Evolutionary conservation across 1,140 invertebrate species (phyloP).

Genomic region (Nebria ingens): DNA sequence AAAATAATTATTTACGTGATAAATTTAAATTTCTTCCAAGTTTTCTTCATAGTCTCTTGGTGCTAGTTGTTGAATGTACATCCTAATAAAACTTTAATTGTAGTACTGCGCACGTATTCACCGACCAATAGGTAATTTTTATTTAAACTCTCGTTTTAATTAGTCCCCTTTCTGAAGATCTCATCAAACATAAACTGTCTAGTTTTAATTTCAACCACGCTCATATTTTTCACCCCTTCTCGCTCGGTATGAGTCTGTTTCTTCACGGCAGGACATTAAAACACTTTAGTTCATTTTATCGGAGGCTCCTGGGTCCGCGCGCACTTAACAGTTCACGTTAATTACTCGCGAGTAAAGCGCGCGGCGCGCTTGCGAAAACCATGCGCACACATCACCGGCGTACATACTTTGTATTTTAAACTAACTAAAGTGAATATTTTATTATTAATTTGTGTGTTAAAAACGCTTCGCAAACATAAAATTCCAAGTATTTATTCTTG

Average conservation of each 20-base stretch:
- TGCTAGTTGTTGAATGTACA: not conserved
- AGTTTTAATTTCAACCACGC: not conserved
- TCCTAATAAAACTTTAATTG: slow-evolving; percentile 8
- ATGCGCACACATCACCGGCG: not conserved
- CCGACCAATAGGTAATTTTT: not conserved
- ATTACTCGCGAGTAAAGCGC: not conserved
- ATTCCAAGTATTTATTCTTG: not conserved
- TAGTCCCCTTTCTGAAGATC: not conserved
- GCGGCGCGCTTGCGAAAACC: not conserved
- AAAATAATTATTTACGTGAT: too few species aligned
- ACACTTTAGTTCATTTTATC: slow-evolving; percentile 7
- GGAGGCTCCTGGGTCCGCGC: not conserved
- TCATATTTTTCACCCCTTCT: slow-evolving; percentile 7
- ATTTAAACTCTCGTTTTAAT: slow-evolving; percentile 4
- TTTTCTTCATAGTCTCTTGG: too few species aligned
- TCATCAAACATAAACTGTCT: slow-evolving; percentile 5
- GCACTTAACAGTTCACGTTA: not conserved
- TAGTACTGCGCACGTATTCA: too few species aligned
- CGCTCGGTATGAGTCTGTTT: not conserved
- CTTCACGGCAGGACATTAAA: not conserved
- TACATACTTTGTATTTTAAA: not conserved
- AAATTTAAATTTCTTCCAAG: too few species aligned
- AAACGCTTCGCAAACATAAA: not conserved
- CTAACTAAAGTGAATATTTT: not conserved
- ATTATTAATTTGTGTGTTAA: not conserved